Base-by-base conservation (phyloP, 2,113 vertebrate genomes). In the Microcebus murinus region DNA sequence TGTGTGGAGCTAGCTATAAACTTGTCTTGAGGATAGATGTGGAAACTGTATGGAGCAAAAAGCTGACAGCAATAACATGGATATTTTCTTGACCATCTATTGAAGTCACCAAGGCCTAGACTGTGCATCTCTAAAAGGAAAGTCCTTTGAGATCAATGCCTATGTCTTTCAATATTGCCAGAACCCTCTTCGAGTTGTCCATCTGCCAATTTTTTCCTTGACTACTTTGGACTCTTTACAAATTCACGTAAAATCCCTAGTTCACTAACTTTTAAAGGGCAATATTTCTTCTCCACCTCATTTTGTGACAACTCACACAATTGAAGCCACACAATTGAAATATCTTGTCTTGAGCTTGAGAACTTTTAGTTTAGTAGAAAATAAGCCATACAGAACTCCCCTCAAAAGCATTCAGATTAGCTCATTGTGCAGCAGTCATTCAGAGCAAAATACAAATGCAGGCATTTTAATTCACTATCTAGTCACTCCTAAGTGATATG, bases 151-250 rank as follows among this genome's bases (percentile, higher is more conserved):
- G 14, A 55, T 52, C 8, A 77, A 85, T 87, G 95, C 61, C 34
- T 84, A 74, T 39, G 96, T 90, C 70, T 97, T 92, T 96, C 61
- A 96, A 87, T 55, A 87, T 88, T 96, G 86, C 94, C 27, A 81
- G 82, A 55, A 95, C 87, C 77, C 61, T 70, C 59, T 36, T 94
- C 42, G 8, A 86, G 94, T 68, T 96, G 83, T 73, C 90, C 71
- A 50, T 89, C 91, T 98, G 91, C 59, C 89, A 57, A 95, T 96
- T 97, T 55, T 92, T 97, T 74, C 90, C 94, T 36, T 94, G 94
- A 97, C 93, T 95, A 96, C 65, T 94, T 93, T 96, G 94, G 98
- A 95, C 42, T 97, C 97, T 97, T 97, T 96, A 97, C 95, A 97
- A 88, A 70, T 95, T 59, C 94, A 97, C 85, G 76, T 96, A 77